Evolutionary conservation across 1,140 invertebrate genomes (phyloP).

Genomic region (Achroia grisella): DNA sequence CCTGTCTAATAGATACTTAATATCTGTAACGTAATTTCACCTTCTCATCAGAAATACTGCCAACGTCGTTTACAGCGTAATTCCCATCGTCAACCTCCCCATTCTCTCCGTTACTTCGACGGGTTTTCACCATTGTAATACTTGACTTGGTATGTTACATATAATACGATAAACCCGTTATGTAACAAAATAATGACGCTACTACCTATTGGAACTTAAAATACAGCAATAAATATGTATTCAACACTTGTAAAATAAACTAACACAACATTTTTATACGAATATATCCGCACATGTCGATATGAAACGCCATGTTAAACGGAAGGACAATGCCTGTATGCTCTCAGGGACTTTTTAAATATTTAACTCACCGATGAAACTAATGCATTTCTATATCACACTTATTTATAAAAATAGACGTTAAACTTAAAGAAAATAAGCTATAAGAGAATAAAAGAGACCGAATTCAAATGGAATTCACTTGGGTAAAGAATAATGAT

Average conservation of each 20-base stretch:
- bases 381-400: not conserved
- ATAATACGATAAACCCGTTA: slow-evolving; percentile 40
- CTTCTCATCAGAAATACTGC: slow-evolving; percentile 69
- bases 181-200: slow-evolving; percentile 37
- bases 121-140: slow-evolving; percentile 71
- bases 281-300: slow-evolving; percentile 67
- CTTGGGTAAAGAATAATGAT: slow-evolving; percentile 28
- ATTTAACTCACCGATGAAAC: slow-evolving; percentile 36
- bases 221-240: slow-evolving; percentile 26
- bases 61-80: slow-evolving; percentile 62
- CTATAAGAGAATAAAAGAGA: not conserved
- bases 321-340: slow-evolving; percentile 30
- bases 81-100: slow-evolving; percentile 69
- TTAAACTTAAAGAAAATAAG: slow-evolving; percentile 2
- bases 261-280: slow-evolving; percentile 51
- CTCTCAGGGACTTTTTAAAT: slow-evolving; percentile 32
- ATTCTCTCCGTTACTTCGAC: slow-evolving; percentile 71
- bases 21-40: slow-evolving; percentile 53
- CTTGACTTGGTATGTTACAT: slow-evolving; percentile 45
- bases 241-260: slow-evolving; percentile 34
- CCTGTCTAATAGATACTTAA: slow-evolving; percentile 23
- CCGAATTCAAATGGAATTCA: not conserved
- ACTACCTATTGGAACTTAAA: slow-evolving; percentile 27
- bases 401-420: not conserved
- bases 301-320: slow-evolving; percentile 64